These are phyloP conservation scores for Acronicta alni DNA, from an alignment of 2,888 invertebrate species.

Conservation along the genomic window DNA sequence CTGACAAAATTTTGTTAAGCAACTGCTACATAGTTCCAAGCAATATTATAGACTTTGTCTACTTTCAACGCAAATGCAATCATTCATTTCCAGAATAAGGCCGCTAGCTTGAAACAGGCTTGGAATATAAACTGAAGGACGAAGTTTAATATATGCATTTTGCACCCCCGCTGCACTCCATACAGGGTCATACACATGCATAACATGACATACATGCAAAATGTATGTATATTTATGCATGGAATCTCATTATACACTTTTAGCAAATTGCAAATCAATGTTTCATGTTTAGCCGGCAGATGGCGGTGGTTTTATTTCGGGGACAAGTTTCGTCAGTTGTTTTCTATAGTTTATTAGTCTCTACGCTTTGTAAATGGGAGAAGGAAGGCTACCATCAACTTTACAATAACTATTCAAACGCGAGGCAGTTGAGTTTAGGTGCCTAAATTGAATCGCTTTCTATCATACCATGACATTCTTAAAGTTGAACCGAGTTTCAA, in stretches of 20 bases:
- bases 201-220: slow-evolving; percentile 42
- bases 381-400: too few relatives aligned
- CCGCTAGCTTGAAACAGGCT: slow-evolving; percentile 36
- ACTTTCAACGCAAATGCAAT: background rate
- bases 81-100: slow-evolving; percentile 55
- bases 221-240: slow-evolving; percentile 66
- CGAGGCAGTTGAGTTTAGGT: too few relatives aligned
- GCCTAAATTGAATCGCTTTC: too few relatives aligned
- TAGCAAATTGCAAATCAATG: slow-evolving; percentile 45
- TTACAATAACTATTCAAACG: too few relatives aligned
- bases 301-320: slow-evolving; percentile 4
- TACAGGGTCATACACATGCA: slow-evolving; percentile 19
- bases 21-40: too few relatives aligned
- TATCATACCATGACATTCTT: too few relatives aligned
- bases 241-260: slow-evolving; percentile 38
- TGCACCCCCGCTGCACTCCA: slow-evolving; percentile 51
- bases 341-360: too few relatives aligned
- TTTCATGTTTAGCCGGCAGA: slow-evolving; percentile 34
- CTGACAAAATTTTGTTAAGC: too few relatives aligned
- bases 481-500: too few relatives aligned
- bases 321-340: too few relatives aligned
- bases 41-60: too few relatives aligned
- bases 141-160: slow-evolving; percentile 70
- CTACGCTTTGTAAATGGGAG: too few relatives aligned
- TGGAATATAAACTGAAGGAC: slow-evolving; percentile 62